Base-by-base conservation (phyloP, 37 sponge, comb jelly and placozoan genomes). In the Ephydatia muelleri region DNA sequence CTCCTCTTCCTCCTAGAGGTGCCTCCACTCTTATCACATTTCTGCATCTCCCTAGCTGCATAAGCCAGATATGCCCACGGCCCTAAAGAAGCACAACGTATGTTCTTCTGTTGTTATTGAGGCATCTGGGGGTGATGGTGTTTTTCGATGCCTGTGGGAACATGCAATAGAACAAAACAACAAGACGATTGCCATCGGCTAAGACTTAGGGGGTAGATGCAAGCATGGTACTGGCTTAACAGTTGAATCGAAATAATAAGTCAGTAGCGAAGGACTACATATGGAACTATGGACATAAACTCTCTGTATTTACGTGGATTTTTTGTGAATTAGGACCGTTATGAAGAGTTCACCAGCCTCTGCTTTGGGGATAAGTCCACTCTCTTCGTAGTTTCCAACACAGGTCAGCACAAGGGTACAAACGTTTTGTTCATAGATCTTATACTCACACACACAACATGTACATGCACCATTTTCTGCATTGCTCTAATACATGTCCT, bases 311-410 rank as follows among this genome's bases (percentile, higher is more conserved):
- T n/a, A n/a, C n/a, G n/a, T n/a, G n/a, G n/a, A 65, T 65, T 65
- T 65, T 23, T 30, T 9, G 11, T 30, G 14, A 12, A 23, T 76
- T 33, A 79, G 57, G 47, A 68, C 2, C 80, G 78, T 37, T 25
- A n/a, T 30, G 23, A 76, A 37, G 84, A 84, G 67, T 90, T 90
- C 85, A 94, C 94, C n/a, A 67, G 82, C 23, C 27, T 85, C 21
- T 80, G 85, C 76, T 94, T 85, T 73, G 87, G 84, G 23, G 38
- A 70, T 72, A 19, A 38, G 29, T 72, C 80, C 23, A 38, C 40
- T 23, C 88, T 94, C 38, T 94, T 86, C 68, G 78, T 90, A 28
- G 94, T 80, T 21, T 49, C 88, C 8, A 77, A 37, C 48, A 86
- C 78, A 70, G 93, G 93, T 93, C n/a, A 25, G 71, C 38, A 68